phyloP scores from a whole-genome alignment of 2,888 invertebrate genomes.

The Philonicus albiceps region DNA sequence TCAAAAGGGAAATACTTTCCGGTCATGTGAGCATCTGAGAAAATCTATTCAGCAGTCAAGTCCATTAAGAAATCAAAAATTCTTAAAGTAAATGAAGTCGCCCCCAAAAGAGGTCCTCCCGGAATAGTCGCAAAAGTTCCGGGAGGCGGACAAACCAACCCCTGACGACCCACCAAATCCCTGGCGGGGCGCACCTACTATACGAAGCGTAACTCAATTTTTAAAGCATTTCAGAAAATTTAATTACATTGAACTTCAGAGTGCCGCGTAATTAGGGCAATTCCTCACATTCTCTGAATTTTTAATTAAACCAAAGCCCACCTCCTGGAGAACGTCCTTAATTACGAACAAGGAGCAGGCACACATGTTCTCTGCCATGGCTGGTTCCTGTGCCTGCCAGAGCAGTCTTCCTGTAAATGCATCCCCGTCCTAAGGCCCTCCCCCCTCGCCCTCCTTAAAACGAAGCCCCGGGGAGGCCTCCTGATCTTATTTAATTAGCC shows the following conservation, averaged over 20 bases:
- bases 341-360: neutral
- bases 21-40: neutral
- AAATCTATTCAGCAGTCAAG: neutral
- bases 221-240: neutral
- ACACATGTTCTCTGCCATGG: neutral
- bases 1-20: neutral
- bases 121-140: neutral
- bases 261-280: constrained; percentile 17
- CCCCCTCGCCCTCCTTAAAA: neutral
- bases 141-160: neutral
- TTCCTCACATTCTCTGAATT: constrained; percentile 25
- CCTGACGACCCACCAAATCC: neutral
- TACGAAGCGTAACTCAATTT: neutral
- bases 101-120: neutral
- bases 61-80: neutral
- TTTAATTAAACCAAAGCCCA: neutral
- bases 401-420: neutral
- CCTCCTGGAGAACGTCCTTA: neutral
- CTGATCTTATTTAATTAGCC: constrained; percentile 48
- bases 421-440: neutral
- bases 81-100: neutral
- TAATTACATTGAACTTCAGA: constrained; percentile 6
- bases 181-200: neutral
- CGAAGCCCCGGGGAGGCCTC: neutral
- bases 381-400: neutral